Evolutionary conservation across 53 echinoderm and acorn worm genomes (phyloP).

Genomic region (Temnopleurus reevesii): DNA sequence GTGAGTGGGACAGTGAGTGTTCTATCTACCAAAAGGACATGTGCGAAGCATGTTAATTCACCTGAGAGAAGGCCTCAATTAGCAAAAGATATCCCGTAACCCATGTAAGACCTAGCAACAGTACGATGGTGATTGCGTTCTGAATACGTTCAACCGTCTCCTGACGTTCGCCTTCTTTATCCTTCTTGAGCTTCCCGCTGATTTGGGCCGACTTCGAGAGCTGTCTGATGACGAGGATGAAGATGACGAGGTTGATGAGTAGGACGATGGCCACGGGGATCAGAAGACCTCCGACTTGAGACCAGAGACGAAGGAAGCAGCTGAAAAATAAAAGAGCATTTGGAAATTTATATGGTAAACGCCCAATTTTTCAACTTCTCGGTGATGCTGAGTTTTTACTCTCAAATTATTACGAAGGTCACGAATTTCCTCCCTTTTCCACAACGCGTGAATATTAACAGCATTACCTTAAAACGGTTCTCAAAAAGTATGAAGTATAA

Average conservation of each 20-base stretch:
- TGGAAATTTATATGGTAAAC: too few species aligned
- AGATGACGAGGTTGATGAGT: not conserved
- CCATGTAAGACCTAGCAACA: constrained; percentile 40
- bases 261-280: constrained; percentile 32
- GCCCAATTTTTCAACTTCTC: too few species aligned
- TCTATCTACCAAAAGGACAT: too few species aligned
- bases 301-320: constrained; percentile 29
- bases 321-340: too few species aligned
- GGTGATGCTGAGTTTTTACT: too few species aligned
- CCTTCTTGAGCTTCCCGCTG: constrained; percentile 15
- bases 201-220: not conserved
- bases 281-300: constrained; percentile 34
- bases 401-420: too few species aligned
- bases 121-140: constrained; percentile 30
- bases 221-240: constrained; percentile 35
- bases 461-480: too few species aligned
- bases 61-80: not conserved
- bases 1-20: too few species aligned
- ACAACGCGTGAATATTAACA: too few species aligned
- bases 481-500: too few species aligned
- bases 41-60: not conserved
- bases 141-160: constrained; percentile 40
- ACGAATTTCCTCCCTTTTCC: too few species aligned
- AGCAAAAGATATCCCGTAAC: constrained; percentile 24
- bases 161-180: not conserved